Base-by-base conservation (phyloP, 2,113 vertebrate species). In the Chionis minor region DNA sequence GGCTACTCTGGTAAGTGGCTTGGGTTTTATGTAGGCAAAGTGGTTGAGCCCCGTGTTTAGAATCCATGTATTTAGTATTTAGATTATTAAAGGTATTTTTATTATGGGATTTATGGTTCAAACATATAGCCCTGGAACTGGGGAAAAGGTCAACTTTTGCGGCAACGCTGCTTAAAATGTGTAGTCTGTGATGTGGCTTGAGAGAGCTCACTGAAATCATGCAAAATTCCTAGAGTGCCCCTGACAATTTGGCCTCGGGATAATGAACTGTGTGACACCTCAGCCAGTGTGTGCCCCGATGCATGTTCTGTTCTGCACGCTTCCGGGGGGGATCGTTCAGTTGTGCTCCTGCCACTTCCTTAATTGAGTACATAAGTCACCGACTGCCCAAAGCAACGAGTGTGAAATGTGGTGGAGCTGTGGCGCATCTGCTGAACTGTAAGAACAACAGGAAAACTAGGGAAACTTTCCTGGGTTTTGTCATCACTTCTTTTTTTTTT, bases 231-330 rank as follows among this genome's bases (percentile, higher is more conserved):
- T 21, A 4, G 18, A 10, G 9, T 67, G 35, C 10, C 47, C 14
- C n/a, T 44, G 21, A 35, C 15, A 62, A 4, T 52, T 92, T 86
- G 86, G 32, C 44, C 15, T 54, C 1, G 11, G 42, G 15, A 15
- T 42, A 28, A 44, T n/a, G 66, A 80, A 17, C 18, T 40, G 32
- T 70, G 51, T 58, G n/a, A 54, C 32, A 55, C 26, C 30, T n/a
- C 2, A 4, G 13, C 33, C 0, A 1, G 8, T 14, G 33, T 47
- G 18, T 70, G 21, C 30, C 67, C 38, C 28, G 35, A 33, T 28
- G 11, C 1, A 1, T 65, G 44, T n/a, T 45, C 28, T 77, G 35
- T 27, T 65, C 28, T 63, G 56, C 0, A 1, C 33, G 23, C 15
- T 70, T 88, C 35, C 33, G 13, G 18, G 26, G 16, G 8, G 33